Evolutionary conservation across 2,888 invertebrate genomes (phyloP), one percentile per base, ranked within the genome.

Genomic region (Baronia brevicornis): DNA sequence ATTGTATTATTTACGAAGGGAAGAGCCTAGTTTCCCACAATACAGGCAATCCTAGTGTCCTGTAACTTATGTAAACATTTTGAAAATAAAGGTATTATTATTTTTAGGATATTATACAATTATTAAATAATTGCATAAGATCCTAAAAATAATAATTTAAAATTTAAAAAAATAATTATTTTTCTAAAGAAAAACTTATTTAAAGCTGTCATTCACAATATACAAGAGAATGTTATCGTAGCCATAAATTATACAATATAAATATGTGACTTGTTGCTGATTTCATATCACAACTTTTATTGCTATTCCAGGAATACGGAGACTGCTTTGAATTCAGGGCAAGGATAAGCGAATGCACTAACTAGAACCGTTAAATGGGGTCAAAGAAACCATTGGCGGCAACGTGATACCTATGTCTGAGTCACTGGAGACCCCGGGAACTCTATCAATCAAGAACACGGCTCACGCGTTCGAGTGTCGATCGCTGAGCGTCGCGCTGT

Each of bases 331-430:
- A 70, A 78, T 72, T 69, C 61, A 72, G 77, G 60, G 60, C 78
- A 74, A 80, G 79, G 78, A 70, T 72, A 68, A 61, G 65, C 46
- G 51, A 50, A 52, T 67, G 67, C 65, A 71, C 60, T 63, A 57
- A 68, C 67, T 69, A 69, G 65, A 68, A 68, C 59, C 61, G 48
- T 57, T 64, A 60, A 74, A 74, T 70, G 64, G 68, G 75, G 80
- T 78, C 73, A 80, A 72, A 77, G 70, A 70, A 75, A 68, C 67
- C 67, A 73, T 71, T 65, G 60, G 51, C 57, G 49, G 51, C 54
- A 64, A 67, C 65, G 61, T 61, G 62, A 64, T 68, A 67, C 65
- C 67, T 64, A 64, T 61, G 56, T 41, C 44, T 80, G 78, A 82
- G 51, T 82, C 80, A 82, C 51, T 48, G 62, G 68, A 71, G 65